Base-by-base conservation (phyloP, 2,113 vertebrate species). In the Aegotheles bennettii region DNA sequence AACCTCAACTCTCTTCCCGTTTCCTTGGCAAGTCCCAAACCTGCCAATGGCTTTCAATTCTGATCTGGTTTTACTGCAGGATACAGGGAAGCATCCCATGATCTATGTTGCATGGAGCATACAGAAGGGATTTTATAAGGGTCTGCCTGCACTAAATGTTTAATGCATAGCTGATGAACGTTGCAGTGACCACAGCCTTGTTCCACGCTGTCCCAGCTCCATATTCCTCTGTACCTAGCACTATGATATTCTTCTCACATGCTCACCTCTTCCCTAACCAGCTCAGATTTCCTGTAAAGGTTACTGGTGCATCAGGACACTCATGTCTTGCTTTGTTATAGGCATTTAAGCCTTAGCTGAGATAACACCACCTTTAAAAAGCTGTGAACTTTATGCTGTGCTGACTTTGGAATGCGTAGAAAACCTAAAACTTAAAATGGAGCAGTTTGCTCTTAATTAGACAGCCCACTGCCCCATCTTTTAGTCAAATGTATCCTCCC, bases 161-260 rank as follows among this genome's bases (percentile, higher is more conserved):
- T 53, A 61, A 51, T 5, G 13, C 10, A 7, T 7, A 65, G 31
- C 24, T 60, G 51, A 60, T 31, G 35, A 40, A 45, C 47, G 35
- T 15, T 67, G 54, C 53, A 45, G 65, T 15, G 65, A 78, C 21
- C 54, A 18, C 53, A 9, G 42, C 25, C 36, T 21, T 2, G 0
- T 38, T 43, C 36, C 4, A 2, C 23, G 6, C 26, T 3, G 0
- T 47, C 35, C 50, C 35, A 40, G 36, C 70, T 43, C 35, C 26
- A 4, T 2, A 9, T 43, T 31, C 43, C 29, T 23, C 1, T 2
- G 11, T 19, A 23, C 16, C 0, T 6, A 36, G 19, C 51, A 35
- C 56, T 10, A 3, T 3, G 15, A 69, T 11, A 3, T 3, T 38
- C 33, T 25, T 40, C 76, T 50, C 53, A 19, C 4, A 1, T 10